Conservation (phyloP, 2,888 invertebrate genomes). For the Thyatira batis region DNA sequence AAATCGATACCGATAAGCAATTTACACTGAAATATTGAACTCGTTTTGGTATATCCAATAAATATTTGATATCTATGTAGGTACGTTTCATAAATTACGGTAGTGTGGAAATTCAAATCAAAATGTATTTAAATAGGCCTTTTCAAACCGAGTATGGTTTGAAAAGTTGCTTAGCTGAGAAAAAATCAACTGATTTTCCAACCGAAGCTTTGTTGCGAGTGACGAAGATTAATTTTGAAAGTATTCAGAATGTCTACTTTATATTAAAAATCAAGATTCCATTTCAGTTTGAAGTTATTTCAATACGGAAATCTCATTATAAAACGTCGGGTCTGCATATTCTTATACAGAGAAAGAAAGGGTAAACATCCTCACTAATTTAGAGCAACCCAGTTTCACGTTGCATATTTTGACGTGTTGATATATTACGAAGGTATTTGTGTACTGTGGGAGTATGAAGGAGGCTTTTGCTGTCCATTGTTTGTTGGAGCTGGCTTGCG, state of each 20-base stretch:
- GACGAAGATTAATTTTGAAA: background rate
- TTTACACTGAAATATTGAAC: slow-evolving; percentile 14
- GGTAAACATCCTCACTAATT: slow-evolving; percentile 35
- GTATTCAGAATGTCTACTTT: no score
- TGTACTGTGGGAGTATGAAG: slow-evolving; percentile 8
- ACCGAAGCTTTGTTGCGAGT: background rate
- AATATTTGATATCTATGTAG: no score
- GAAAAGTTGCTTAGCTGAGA: no score
- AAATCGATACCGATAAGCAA: slow-evolving; percentile 20
- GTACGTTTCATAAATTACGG: background rate
- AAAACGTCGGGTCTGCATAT: background rate
- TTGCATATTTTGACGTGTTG: slow-evolving; percentile 35
- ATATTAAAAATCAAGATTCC: background rate
- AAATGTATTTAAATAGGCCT: no score
- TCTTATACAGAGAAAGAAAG: slow-evolving; percentile 7
- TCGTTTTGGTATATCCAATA: background rate
- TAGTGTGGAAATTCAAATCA: background rate
- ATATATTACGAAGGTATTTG: slow-evolving; percentile 30
- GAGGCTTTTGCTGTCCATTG: slow-evolving; percentile 8
- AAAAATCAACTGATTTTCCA: background rate
- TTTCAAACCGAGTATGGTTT: no score
- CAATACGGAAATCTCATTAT: background rate
- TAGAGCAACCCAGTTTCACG: slow-evolving; percentile 43
- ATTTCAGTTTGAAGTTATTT: background rate
- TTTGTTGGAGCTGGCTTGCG: slow-evolving; percentile 16